Conservation (phyloP, 2,888 invertebrate species). For the Spodoptera exigua region DNA sequence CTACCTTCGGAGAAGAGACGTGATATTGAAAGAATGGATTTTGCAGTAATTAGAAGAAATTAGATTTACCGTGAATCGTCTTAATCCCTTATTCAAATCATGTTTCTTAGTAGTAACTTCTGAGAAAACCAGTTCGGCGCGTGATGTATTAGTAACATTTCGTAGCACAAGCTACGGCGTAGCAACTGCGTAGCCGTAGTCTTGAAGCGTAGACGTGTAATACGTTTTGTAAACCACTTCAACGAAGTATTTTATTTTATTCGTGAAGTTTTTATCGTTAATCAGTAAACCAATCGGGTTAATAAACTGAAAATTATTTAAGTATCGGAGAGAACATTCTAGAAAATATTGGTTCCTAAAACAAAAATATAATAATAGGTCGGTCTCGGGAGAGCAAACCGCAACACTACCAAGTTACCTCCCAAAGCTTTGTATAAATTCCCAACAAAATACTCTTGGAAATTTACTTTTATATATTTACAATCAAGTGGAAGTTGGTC, state of each 20-base stretch:
- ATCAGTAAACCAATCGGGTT: slow-evolving; percentile 26
- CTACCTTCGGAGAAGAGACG: too few relatives aligned
- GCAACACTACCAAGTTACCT: slow-evolving; percentile 40
- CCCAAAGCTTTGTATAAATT: slow-evolving; percentile 57
- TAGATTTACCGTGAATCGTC: too few relatives aligned
- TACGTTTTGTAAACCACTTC: slow-evolving; percentile 6
- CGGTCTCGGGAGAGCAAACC: slow-evolving; percentile 31
- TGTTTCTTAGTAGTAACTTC: neutral
- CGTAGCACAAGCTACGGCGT: slow-evolving; percentile 30
- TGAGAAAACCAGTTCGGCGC: neutral
- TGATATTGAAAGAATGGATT: too few relatives aligned
- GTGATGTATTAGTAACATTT: slow-evolving; percentile 5
- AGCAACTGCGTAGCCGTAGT: slow-evolving; percentile 22
- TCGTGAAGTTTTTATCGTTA: slow-evolving; percentile 7
- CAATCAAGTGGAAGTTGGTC: slow-evolving; percentile 55
- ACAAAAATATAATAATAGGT: slow-evolving; percentile 34
- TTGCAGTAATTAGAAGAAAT: too few relatives aligned
- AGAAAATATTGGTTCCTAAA: slow-evolving; percentile 21
- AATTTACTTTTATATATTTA: slow-evolving; percentile 58
- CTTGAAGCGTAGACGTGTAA: slow-evolving; percentile 17
- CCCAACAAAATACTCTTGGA: slow-evolving; percentile 52
- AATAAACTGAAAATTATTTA: slow-evolving; percentile 13
- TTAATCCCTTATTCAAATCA: neutral
- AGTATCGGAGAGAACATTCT: neutral
- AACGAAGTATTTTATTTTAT: slow-evolving; percentile 3